Base-by-base conservation (phyloP, 2,113 vertebrate species). In the Seriola dumerili region DNA sequence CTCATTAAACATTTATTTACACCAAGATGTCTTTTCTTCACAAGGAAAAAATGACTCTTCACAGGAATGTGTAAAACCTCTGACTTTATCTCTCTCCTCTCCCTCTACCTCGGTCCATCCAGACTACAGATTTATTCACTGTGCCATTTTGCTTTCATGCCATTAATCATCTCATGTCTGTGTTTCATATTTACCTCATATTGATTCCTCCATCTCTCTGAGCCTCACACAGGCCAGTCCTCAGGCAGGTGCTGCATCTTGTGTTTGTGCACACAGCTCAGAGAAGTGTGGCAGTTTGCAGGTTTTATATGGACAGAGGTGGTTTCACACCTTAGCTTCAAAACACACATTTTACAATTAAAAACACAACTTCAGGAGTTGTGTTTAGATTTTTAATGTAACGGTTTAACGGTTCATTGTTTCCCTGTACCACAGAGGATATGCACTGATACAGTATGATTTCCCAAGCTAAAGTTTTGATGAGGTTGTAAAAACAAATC, bases 1-100 rank as follows among this genome's bases (percentile, higher is more conserved):
- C 70, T 67, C 80, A 84, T 87, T 76, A 81, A 87, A 87, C 77
- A 80, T 82, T 86, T 29, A 84, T 64, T 64, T 10, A 46, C 44
- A 11, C 46, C 21, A 70, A 67, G 67, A 64, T 61, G 32, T 38
- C 23, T 80, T 12, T 76, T 73, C 61, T 80, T 68, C 48, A n/a
- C 10, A 46, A 62, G 34, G 55, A 19, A 17, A 40, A 2, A 25
- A 29, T 13, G n/a, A 72, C 78, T 34, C 48, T 42, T 29, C 36
- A 48, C 46, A 50, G 21, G 13, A 54, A 32, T 11, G 17, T n/a
- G 16, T 3, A 25, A 40, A 71, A 61, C 25, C 23, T 16, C 50
- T 38, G 46, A 34, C 44, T 70, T 52, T 2, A 25, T 23, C 34
- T 11, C 2, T 52, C 5, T 40, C 9, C 7, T 63, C 3, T 54